Percentiles rank a stretch among this genome's conserved stretches.
These are phyloP conservation scores for Diogma glabrata DNA, from an alignment of 2,888 invertebrate genomes.

Conservation along the genomic window DNA sequence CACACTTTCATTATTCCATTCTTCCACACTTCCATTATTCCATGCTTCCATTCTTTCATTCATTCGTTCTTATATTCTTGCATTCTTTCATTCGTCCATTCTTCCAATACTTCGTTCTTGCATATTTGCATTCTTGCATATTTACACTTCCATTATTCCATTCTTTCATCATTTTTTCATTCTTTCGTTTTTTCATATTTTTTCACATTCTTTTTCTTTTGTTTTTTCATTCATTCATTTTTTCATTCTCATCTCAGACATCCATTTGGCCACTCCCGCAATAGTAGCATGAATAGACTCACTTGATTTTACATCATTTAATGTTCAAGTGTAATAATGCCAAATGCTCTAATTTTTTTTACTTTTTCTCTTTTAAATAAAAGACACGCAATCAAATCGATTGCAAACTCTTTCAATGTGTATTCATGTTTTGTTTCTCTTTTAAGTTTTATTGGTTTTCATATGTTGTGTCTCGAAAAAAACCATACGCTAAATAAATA, in stretches of 20 bases:
- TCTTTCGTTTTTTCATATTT: neutral
- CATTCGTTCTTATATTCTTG: neutral
- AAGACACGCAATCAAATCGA: too few relatives aligned
- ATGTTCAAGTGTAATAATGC: too few relatives aligned
- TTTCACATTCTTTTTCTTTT: neutral
- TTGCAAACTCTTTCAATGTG: too few relatives aligned
- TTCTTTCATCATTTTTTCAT: neutral
- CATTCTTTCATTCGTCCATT: neutral
- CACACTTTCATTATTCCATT: neutral
- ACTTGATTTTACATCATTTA: too few relatives aligned
- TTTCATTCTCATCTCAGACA: neutral
- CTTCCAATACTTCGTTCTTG: neutral
- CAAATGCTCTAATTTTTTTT: too few relatives aligned
- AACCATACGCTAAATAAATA: neutral
- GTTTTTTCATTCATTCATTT: neutral
- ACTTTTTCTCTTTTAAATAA: too few relatives aligned
- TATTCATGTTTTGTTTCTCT: too few relatives aligned
- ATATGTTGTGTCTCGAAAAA: too few relatives aligned
- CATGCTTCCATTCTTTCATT: neutral
- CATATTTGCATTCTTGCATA: neutral
- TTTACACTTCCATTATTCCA: neutral
- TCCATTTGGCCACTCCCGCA: too few relatives aligned
- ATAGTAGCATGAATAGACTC: too few relatives aligned
- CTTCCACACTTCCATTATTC: neutral
- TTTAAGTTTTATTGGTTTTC: too few relatives aligned